Evolutionary conservation across 2,113 vertebrate species (phyloP), one percentile per base, ranked within the genome.

Genomic region (Nothobranchius furzeri): DNA sequence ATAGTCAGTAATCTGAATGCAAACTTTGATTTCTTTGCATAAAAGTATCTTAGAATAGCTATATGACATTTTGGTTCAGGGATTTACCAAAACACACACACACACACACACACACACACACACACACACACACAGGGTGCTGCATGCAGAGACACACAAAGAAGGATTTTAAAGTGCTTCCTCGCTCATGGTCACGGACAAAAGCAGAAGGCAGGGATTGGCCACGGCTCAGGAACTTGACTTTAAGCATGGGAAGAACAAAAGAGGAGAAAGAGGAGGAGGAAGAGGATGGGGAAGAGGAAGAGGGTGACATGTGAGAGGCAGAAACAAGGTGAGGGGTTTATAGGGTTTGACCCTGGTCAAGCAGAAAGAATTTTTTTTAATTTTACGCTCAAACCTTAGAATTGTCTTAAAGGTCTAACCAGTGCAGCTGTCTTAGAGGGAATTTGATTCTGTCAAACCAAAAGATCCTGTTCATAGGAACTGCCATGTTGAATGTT

Each of bases 161-260:
- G 24, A 50, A 49, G 13, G 57, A 61, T 68, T 71, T 84, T 51
- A 82, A 86, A 81, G 83, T 25, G 25, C 71, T 80, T 85, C 81
- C 75, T 84, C 78, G 75, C 85, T 82, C 83, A 76, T 75, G 85
- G 87, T 81, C 90, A 83, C 51, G 52, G 80, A 93, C 86, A 92
- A 92, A 90, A 63, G 82, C 51, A 25, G 76, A 73, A 85, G 85
- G 75, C 70, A 54, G 83, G 79, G 90, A 90, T 92, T 60, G 57
- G 81, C 83, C 68, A 87, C 75, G 85, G 81, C 82, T 89, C 84
- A 89, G 83, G 87, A 91, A 91, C 86, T 84, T 91, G 89, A 92
- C 90, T 90, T 91, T 86, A 82, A 64, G 67, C 70, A 24, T 65
- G 62, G 84, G 69, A 68, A 59, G 78, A 69, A 85, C 77, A 88